Evolutionary conservation across 2,113 vertebrate species (phyloP).

Genomic region (Coptodon bakossiorum): DNA sequence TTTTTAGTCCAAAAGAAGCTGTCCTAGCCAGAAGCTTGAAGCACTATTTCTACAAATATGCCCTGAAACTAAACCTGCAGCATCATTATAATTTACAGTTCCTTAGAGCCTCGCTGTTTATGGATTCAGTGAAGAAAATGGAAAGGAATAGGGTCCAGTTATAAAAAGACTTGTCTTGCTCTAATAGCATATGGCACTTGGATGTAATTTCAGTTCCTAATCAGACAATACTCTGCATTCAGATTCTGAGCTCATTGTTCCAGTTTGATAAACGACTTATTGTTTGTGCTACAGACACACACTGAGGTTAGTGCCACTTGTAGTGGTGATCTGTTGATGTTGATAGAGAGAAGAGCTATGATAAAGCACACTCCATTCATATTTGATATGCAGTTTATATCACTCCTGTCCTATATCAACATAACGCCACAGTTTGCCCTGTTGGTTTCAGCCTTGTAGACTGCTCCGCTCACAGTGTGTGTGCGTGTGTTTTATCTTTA

Average conservation of each 20-base stretch:
- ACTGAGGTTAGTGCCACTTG: background rate
- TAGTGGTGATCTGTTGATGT: background rate
- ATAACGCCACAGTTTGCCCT: background rate
- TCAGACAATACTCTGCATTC: background rate
- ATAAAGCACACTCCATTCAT: constrained; percentile 13
- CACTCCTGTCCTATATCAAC: background rate
- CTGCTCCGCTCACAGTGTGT: background rate
- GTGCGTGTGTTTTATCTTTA: background rate
- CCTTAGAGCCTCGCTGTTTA: background rate
- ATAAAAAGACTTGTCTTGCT: background rate
- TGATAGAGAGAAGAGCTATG: background rate
- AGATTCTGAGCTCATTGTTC: background rate
- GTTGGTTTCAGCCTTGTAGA: background rate
- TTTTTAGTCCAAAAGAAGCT: background rate
- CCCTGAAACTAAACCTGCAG: background rate
- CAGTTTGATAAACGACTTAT: background rate
- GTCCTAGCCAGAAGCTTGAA: background rate
- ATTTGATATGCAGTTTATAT: background rate
- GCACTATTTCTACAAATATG: background rate
- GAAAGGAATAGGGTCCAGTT: background rate
- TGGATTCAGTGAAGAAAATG: background rate
- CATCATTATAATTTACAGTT: background rate
- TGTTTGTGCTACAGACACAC: constrained; percentile 10
- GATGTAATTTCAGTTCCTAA: background rate
- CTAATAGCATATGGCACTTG: background rate